These are phyloP conservation scores for Rhineura floridana DNA, from an alignment of 2,113 vertebrate genomes.

Conservation along the genomic window DNA sequence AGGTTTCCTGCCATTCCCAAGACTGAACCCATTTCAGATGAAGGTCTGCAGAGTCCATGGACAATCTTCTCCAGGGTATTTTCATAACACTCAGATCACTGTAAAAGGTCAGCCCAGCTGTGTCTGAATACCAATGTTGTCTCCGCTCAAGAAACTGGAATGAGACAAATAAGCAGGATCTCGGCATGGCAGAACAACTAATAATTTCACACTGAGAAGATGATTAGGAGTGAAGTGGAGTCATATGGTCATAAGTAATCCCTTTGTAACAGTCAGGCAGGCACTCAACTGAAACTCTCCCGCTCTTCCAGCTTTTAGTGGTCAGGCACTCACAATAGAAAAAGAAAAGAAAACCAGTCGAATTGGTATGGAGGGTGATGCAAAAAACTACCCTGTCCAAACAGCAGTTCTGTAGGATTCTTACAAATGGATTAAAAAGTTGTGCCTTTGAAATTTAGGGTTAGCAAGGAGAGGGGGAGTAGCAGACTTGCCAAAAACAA, in stretches of 20 bases:
- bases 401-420: conserved; percentile 19
- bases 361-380: conserved; percentile 43
- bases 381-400: background rate
- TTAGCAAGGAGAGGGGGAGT: conserved; percentile 30
- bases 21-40: background rate
- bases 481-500: background rate
- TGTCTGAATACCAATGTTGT: conserved; percentile 20
- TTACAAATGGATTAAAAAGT: conserved; percentile 31
- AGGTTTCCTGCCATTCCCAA: conserved; percentile 4
- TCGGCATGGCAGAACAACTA: conserved; percentile 40
- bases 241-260: conserved; percentile 45
- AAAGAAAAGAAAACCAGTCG: conserved; percentile 60
- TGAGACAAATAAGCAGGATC: conserved; percentile 18
- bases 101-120: conserved; percentile 23
- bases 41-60: conserved; percentile 26
- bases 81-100: conserved; percentile 35
- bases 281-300: conserved; percentile 51
- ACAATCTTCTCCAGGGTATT: conserved; percentile 41
- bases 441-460: conserved; percentile 26
- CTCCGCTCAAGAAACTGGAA: conserved; percentile 14
- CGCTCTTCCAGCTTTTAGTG: conserved; percentile 56
- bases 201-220: conserved; percentile 44
- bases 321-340: conserved; percentile 52
- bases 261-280: conserved; percentile 36
- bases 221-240: conserved; percentile 50